A percentile compares a stretch with the other conserved stretches of the same genome.
These are phyloP conservation scores for Malacoctenus gilli DNA, from an alignment of 2,797 vertebrate species.

Conservation along the genomic window DNA sequence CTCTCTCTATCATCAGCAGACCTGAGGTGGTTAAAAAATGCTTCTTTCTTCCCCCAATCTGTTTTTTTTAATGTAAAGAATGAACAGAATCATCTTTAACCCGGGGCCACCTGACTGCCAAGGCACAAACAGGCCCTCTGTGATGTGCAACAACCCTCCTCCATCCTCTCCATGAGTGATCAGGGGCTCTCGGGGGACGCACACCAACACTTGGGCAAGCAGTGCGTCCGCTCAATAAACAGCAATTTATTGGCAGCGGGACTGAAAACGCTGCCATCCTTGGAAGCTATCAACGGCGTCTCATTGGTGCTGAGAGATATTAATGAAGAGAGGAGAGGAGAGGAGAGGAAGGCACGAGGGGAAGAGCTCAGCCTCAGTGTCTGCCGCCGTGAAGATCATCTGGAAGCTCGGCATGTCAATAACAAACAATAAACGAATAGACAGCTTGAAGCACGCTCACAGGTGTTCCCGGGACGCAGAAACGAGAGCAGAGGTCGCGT, in stretches of 20 bases:
- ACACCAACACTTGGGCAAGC: conserved; percentile 52
- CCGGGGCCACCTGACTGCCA: neutral
- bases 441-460: no score
- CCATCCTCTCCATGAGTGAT: conserved; percentile 49
- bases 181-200: conserved; percentile 55
- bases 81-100: conserved; percentile 1
- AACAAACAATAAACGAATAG: no score
- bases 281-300: conserved; percentile 42
- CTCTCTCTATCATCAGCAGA: conserved; percentile 8
- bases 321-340: conserved; percentile 58
- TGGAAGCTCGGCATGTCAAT: conserved; percentile 6
- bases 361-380: no score
- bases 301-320: conserved; percentile 72
- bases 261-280: conserved; percentile 54
- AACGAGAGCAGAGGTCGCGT: no score
- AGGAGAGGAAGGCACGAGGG: conserved; percentile 5
- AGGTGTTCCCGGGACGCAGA: no score
- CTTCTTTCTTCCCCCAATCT: no score
- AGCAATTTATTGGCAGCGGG: conserved; percentile 72
- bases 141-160: conserved; percentile 27
- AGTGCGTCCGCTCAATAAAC: conserved; percentile 60
- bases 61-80: neutral
- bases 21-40: neutral
- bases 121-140: conserved; percentile 34
- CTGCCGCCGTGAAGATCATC: neutral